Evolutionary conservation across 2,797 vertebrate species (phyloP).

Genomic region (Babyrousa celebensis): DNA sequence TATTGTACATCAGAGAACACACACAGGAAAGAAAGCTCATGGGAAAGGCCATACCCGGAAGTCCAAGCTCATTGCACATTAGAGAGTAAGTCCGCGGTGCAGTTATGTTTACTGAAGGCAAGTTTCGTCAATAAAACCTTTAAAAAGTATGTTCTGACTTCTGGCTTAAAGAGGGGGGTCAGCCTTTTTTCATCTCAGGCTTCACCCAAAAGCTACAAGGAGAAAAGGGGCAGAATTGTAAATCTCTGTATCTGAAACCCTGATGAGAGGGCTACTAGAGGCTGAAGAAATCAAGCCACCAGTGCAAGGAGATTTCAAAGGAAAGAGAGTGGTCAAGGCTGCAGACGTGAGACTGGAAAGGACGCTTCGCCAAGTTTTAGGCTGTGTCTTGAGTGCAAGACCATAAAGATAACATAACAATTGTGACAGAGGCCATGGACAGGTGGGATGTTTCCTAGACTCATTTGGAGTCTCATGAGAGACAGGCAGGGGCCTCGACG

Average conservation of each 20-base stretch:
- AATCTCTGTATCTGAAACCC: slow-evolving; percentile 62
- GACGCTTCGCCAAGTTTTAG: not conserved
- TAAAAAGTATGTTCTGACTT: slow-evolving; percentile 67
- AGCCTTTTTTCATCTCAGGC: slow-evolving; percentile 53
- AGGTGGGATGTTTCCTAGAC: slow-evolving; percentile 6
- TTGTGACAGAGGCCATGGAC: not conserved
- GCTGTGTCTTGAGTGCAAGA: not conserved
- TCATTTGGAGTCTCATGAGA: slow-evolving; percentile 45
- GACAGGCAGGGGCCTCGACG: not conserved
- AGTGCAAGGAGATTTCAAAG: not conserved
- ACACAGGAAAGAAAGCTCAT: slow-evolving; percentile 82
- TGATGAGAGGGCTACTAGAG: not conserved
- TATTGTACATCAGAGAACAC: slow-evolving; percentile 86
- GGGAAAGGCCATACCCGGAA: slow-evolving; percentile 71
- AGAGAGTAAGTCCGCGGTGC: slow-evolving; percentile 48
- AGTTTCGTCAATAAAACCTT: slow-evolving; percentile 33
- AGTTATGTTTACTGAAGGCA: slow-evolving; percentile 46
- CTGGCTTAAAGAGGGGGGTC: slow-evolving; percentile 49
- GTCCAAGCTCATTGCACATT: slow-evolving; percentile 73
- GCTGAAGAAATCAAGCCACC: not conserved
- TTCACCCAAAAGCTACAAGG: slow-evolving; percentile 62
- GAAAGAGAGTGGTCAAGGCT: not conserved
- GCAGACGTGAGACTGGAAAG: slow-evolving; percentile 12
- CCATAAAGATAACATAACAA: not conserved
- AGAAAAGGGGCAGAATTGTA: slow-evolving; percentile 12